phyloP scores from a whole-genome alignment of 2,113 vertebrate genomes.

The Anthoscopus minutus region DNA sequence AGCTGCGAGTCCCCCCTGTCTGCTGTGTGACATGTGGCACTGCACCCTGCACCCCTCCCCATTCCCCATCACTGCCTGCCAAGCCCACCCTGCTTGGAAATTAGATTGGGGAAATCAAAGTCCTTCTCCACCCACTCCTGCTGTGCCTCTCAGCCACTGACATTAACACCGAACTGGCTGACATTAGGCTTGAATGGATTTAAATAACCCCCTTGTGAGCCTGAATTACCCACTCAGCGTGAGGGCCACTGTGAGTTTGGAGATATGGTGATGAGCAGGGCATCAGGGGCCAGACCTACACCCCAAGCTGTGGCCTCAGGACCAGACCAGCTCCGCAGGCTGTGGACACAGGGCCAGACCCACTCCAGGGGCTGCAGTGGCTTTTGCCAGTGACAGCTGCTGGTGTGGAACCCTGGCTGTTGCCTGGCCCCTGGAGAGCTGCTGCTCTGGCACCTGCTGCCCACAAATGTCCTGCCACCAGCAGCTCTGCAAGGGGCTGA shows the following conservation, averaged over 20 bases:
- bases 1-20: not conserved
- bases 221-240: not conserved
- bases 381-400: not conserved
- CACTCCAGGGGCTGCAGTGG: not conserved
- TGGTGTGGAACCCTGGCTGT: not conserved
- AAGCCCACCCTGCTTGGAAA: not conserved
- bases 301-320: not conserved
- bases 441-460: not conserved
- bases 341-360: not conserved
- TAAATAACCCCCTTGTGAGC: constrained; percentile 28
- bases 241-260: not conserved
- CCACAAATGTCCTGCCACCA: not conserved
- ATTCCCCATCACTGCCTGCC: not conserved
- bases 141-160: constrained; percentile 41
- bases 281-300: not conserved
- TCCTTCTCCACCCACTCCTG: not conserved
- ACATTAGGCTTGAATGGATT: constrained; percentile 44
- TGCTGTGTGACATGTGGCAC: not conserved
- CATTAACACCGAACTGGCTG: constrained; percentile 1
- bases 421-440: not conserved
- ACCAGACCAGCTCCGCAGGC: not conserved
- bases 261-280: not conserved
- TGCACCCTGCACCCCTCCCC: not conserved
- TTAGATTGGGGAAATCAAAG: constrained; percentile 6
- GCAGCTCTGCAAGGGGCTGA: not conserved